Base-by-base conservation (phyloP, 2,888 invertebrate species). In the Latrodectus hesperus region DNA sequence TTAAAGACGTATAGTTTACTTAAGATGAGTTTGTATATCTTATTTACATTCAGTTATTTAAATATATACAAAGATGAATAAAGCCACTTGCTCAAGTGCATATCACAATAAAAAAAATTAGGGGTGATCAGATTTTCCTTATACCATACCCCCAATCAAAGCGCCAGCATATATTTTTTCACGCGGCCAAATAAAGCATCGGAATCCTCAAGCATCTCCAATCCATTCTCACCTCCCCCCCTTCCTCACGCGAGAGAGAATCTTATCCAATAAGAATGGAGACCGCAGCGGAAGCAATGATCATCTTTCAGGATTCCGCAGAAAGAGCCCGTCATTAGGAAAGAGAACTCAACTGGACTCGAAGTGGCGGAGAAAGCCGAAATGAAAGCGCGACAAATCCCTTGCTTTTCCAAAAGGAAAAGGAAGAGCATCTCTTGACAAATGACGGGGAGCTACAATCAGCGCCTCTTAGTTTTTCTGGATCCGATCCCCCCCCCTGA, bases 291-390 rank as follows among this genome's bases (percentile, higher is more conserved):
- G 86, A 87, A 87, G 76, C 22, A 64, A 87, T 87, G 86, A 87
- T 87, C 86, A 87, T 87, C 81, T 77, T 87, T 87, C 86, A 87
- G 86, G 86, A 71, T 87, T 87, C 73, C 51, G n/a, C 55, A 68
- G 60, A 75, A 49, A 17, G 68, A 64, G 60, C 76, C 72, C 81
- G 77, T 81, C 81, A 76, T 81, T 60, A 70, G 70, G 49, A 49
- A 75, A 71, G 76, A 22, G 68, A 49, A 55, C 71, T n/a, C 17
- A 49, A 75, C 82, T 75, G 74, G 68, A 82, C 68, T 75, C 68
- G 38, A 53, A 17, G 55, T 38, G 71, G 38, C 53, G 70, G 17
- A 70, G 17, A 60, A 77, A 60, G 75, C 22, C n/a, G 53, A 49
- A 77, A 55, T 17, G 55, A 73, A 38, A 53, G 67, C 52, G 77